Evolutionary conservation across 2,888 invertebrate species (phyloP).

Genomic region (Pachymerium ferrugineum): DNA sequence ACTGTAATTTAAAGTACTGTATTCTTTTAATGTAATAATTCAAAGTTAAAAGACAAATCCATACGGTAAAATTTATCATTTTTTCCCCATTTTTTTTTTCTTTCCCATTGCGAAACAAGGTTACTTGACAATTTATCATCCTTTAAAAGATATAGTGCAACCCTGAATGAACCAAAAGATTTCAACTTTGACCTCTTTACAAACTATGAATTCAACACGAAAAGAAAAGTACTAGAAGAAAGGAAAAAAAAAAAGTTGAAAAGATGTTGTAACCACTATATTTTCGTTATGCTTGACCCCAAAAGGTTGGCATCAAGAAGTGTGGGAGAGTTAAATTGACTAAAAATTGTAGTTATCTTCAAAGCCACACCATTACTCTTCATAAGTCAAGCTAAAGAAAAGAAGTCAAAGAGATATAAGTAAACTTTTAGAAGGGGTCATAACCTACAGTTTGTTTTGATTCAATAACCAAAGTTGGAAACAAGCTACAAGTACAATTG

Average conservation of each 20-base stretch:
- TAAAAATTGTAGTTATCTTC: not conserved
- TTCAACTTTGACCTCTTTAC: not conserved
- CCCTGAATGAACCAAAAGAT: not conserved
- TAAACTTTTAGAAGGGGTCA: not conserved
- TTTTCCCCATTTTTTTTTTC: too few relatives aligned
- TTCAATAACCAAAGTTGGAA: too few relatives aligned
- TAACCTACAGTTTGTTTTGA: not conserved
- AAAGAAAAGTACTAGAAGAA: too few relatives aligned
- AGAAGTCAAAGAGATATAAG: not conserved
- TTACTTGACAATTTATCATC: not conserved
- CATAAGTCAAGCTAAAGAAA: not conserved
- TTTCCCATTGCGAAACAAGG: too few relatives aligned
- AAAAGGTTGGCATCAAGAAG: not conserved
- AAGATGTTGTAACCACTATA: not conserved
- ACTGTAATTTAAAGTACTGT: not conserved
- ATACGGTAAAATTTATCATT: not conserved
- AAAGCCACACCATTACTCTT: not conserved
- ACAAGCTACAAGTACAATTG: too few relatives aligned
- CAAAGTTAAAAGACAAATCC: constrained; percentile 2
- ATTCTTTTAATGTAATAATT: not conserved
- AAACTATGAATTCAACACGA: not conserved
- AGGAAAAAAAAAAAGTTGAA: not conserved
- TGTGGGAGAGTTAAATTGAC: not conserved
- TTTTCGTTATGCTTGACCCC: not conserved
- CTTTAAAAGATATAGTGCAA: not conserved